Conservation (phyloP, 2,113 vertebrate species). For the Pycnonotus jocosus region DNA sequence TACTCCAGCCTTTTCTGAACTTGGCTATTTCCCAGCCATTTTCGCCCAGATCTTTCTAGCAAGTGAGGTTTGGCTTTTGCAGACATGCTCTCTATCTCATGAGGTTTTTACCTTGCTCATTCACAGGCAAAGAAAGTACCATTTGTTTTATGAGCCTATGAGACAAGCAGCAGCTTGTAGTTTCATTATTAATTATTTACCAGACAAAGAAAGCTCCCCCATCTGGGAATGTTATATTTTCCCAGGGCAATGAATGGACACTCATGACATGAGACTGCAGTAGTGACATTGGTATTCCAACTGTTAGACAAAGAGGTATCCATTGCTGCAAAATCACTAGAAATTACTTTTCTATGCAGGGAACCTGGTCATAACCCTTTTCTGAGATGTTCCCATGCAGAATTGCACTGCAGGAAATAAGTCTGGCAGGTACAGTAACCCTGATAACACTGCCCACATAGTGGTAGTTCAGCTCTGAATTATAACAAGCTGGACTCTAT, state of each 20-base stretch:
- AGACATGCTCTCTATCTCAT: background rate
- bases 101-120: background rate
- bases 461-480: background rate
- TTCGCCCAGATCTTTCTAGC: background rate
- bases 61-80: background rate
- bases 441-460: background rate
- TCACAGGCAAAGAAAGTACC: background rate
- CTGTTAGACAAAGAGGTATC: background rate
- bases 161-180: background rate
- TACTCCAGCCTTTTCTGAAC: background rate
- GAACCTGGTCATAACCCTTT: background rate
- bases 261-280: background rate
- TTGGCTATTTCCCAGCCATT: background rate
- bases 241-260: background rate
- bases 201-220: background rate
- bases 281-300: rapidly evolving
- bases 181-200: slow-evolving; percentile 34
- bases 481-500: background rate
- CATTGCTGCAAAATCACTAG: background rate
- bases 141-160: background rate
- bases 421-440: background rate
- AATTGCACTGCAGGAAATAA: background rate
- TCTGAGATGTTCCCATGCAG: background rate
- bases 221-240: background rate
- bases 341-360: background rate